A percentile compares a stretch with the other conserved stretches of the same genome.
Evolutionary conservation across 2,113 vertebrate genomes (phyloP).

Genomic region (Stegastes partitus): DNA sequence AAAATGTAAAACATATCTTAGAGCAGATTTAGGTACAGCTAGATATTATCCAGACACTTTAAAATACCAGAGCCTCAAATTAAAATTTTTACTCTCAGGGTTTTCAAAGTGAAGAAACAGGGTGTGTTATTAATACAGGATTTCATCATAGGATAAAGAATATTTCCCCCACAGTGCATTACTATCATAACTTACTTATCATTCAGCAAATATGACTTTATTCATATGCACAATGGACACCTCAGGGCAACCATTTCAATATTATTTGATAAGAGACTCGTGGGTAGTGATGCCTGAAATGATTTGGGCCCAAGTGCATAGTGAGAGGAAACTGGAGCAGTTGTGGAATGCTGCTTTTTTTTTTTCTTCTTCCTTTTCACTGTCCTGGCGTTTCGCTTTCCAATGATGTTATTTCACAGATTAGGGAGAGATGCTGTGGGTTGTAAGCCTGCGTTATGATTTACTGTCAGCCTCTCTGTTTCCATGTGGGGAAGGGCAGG

Average conservation of each 20-base stretch:
- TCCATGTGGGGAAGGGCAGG: constrained; percentile 46
- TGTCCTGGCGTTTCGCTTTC: constrained; percentile 61
- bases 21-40: background rate
- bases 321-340: constrained; percentile 47
- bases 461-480: constrained; percentile 50
- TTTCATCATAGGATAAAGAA: constrained; percentile 48
- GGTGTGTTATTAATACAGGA: constrained; percentile 41
- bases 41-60: background rate
- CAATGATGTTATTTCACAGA: constrained; percentile 46
- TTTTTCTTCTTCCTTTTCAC: constrained; percentile 46
- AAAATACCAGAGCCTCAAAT: constrained; percentile 5
- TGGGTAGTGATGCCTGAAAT: constrained; percentile 85
- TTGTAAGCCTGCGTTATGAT: constrained; percentile 54
- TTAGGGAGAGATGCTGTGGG: constrained; percentile 38
- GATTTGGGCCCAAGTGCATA: constrained; percentile 74
- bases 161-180: constrained; percentile 41
- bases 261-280: constrained; percentile 81
- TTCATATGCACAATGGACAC: constrained; percentile 80
- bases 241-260: constrained; percentile 79
- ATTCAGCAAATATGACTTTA: constrained; percentile 75
- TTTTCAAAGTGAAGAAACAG: constrained; percentile 29
- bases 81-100: constrained; percentile 1
- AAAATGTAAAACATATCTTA: background rate
- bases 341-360: constrained; percentile 38
- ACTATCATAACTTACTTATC: constrained; percentile 70